Evolutionary conservation across 53 echinoderm and acorn worm species (phyloP), one percentile per base, ranked within the genome.

Genomic region (Stichopus horrens): DNA sequence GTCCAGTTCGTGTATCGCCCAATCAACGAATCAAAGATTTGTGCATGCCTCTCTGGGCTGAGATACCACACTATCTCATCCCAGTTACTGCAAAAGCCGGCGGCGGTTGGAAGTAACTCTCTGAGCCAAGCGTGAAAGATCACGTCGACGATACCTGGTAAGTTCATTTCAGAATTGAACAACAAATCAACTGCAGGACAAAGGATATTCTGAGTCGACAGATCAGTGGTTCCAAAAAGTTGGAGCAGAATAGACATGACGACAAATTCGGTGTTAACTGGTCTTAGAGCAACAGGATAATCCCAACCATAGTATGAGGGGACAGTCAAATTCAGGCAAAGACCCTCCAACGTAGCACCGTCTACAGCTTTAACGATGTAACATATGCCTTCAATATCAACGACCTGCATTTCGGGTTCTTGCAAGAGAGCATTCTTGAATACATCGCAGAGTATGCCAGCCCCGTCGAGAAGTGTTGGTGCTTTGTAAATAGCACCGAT

Each of bases 251-350:
- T 83, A 51, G 90, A 83, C 52, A 83, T 51, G 14, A 87, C 54
- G 5, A 89, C 55, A 19, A n/a, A 5, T 9, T 89, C 89, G 51
- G 0, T n/a, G 52, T 92, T 58, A 83, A 92, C 52, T 10, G 89
- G 83, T 22, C 88, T 60, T 51, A 92, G 66, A 4, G 71, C 77
- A 4, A 83, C 16, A 3, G 94, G 92, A 53, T 86, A 76, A 66
- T 91, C 88, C 11, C 56, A n/a, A 55, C 91, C 90, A 55, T 89
- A 93, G 9, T 83, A 75, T 5, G 22, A n/a, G 4, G 94, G 94
- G 7, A 89, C 92, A 20, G 87, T 54, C 11, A 21, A 8, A 13
- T 67, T 59, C 56, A 82, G 57, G 60, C 91, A 91, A 37, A 54
- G 58, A 20, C 52, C 14, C 58, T 52, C 58, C 14, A 74, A 52